Conservation (phyloP, 1,140 invertebrate species). For the Ostrea denselamellosa region DNA sequence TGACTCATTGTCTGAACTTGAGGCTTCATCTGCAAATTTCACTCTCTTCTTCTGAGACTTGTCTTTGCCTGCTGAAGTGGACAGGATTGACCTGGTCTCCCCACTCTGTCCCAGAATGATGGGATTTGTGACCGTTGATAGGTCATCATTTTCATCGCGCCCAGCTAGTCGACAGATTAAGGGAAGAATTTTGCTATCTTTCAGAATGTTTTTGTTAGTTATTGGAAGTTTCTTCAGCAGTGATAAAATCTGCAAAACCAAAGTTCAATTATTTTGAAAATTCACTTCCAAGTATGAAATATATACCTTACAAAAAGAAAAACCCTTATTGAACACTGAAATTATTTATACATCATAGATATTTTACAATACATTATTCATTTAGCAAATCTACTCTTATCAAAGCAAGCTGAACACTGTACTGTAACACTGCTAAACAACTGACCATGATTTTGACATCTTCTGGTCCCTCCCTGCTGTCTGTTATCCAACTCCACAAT, state of each 20-base stretch:
- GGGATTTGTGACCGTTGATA: conserved; percentile 48
- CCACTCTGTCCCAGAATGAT: conserved; percentile 41
- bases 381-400: background rate
- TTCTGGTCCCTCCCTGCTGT: conserved; percentile 78
- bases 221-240: conserved; percentile 90
- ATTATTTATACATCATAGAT: background rate
- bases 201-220: conserved; percentile 93
- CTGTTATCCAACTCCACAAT: conserved; percentile 94
- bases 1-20: conserved; percentile 71
- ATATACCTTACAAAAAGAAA: background rate
- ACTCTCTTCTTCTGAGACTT: conserved; percentile 69
- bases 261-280: background rate
- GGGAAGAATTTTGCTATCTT: conserved; percentile 90
- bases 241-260: conserved; percentile 85
- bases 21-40: conserved; percentile 72
- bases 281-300: background rate
- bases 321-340: background rate
- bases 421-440: background rate
- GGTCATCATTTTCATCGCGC: conserved; percentile 57
- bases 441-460: conserved; percentile 81
- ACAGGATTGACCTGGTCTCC: conserved; percentile 48
- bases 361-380: background rate
- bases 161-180: conserved; percentile 85
- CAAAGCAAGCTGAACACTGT: background rate
- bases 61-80: conserved; percentile 55